Base-by-base conservation (phyloP, 2,888 invertebrate species). In the Apomyelois bistriatella region DNA sequence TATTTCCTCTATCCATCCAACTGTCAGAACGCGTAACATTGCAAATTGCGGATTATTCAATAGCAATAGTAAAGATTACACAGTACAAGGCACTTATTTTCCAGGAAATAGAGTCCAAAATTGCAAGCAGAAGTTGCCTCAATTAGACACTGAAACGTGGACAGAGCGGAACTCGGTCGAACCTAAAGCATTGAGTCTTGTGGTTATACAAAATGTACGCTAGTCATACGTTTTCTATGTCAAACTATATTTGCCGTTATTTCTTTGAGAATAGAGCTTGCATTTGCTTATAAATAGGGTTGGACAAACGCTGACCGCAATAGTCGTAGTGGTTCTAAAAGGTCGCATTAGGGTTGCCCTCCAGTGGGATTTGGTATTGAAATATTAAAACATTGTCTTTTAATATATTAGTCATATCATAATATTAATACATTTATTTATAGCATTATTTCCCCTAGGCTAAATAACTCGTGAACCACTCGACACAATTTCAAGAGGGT, bases 41-140 rank as follows among this genome's bases (percentile, higher is more conserved):
- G 49, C 30, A 49, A 49, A 50, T 41, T 50, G 49, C 16, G 13
- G 48, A 50, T 50, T 50, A 50, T 50, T 40, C 40, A 50, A 50
- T 41, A 38, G 32, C 22, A 22, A 7, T 13, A 7, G 22, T 48
- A 38, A 38, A 3, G 13, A 22, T 2, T 22, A 22, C 10, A 35
- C 9, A 35, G 38, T 32, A n/a, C 40, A 50, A 16, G n/a, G 16
- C 40, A 40, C 40, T 49, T 50, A 50, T 50, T 50, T 5, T 40
- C 3, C 6, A 50, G 1, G 1, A 9, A 35, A 43, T 52, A 52
- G 37, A 43, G 52, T 43, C n/a, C 43, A 52, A 46, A 36, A 22
- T 52, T 7, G n/a, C 10, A 13, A 10, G 16, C 36, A 8, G 10
- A 22, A 43, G 12, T 36, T 10, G 28, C 22, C 10, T 17, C 41